Percentiles rank a stretch among this genome's conserved stretches.
Evolutionary conservation across 2,888 invertebrate genomes (phyloP).

Genomic region (Sabatieria punctata): DNA sequence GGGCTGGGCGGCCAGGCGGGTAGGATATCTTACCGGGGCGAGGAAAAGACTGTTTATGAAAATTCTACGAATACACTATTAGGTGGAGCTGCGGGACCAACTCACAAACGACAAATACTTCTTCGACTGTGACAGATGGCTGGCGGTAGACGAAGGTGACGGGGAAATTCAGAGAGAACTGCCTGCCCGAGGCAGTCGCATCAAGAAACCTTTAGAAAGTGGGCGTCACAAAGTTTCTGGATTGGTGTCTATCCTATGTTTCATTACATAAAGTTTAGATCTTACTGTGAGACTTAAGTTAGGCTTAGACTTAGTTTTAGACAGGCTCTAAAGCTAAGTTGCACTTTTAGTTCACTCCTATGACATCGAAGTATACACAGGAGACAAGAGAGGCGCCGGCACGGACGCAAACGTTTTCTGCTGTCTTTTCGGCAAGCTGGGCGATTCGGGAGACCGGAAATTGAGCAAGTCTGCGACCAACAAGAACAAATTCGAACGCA

Average conservation of each 20-base stretch:
- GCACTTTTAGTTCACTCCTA: too few species aligned
- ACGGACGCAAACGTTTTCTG: constrained; percentile 34
- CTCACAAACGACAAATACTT: constrained; percentile 26
- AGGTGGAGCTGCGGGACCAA: not conserved
- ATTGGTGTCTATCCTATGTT: too few species aligned
- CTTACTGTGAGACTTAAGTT: too few species aligned
- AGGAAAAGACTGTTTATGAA: too few species aligned
- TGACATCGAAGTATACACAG: not conserved
- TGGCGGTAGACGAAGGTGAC: constrained; percentile 34
- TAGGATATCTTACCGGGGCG: too few species aligned
- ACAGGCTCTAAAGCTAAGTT: too few species aligned
- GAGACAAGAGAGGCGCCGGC: constrained; percentile 29
- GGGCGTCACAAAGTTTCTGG: not conserved
- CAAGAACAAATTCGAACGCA: constrained; percentile 23
- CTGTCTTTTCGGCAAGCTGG: constrained; percentile 27
- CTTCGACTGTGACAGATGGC: constrained; percentile 32
- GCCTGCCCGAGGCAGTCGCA: constrained; percentile 19
- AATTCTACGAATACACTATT: too few species aligned
- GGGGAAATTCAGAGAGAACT: constrained; percentile 31
- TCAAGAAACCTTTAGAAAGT: not conserved
- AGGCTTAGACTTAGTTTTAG: too few species aligned
- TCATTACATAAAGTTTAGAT: too few species aligned
- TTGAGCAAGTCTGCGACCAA: constrained; percentile 21
- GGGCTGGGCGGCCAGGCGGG: too few species aligned
- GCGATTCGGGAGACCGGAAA: not conserved